Base-by-base conservation (phyloP, 2,888 invertebrate species). In the Hirudinaria manillensis region DNA sequence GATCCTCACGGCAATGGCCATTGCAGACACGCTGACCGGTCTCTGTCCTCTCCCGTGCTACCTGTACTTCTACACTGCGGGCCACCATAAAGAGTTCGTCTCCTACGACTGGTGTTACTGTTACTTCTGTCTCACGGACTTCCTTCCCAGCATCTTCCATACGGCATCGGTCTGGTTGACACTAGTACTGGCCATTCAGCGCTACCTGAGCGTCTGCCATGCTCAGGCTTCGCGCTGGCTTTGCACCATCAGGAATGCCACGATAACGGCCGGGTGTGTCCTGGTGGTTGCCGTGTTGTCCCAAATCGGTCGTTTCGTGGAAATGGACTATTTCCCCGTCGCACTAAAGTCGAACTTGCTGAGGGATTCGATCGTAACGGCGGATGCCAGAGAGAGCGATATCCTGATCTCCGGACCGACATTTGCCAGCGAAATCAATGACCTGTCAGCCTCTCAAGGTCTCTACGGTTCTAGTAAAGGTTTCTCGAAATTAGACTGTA, bases 121-220 rank as follows among this genome's bases (percentile, higher is more conserved):
- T 0, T 93, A 91, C 89, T 80, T 80, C 53, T 77, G 81, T 65
- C 79, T 83, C 24, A 80, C 79, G 21, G 81, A 82, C 70, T 78
- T 81, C 61, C 80, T 85, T 38, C 85, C 85, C 2, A 85, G 83
- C 21, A 82, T 85, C 29, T 77, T 77, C 53, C 77, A 77, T 75
- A 77, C 77, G 7, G 74, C 77, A 0, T 76, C 76, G 21, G 74
- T 77, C 51, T 77, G 77, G 77, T 34, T 77, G 72, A 77, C 70
- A 66, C 76, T 78, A 10, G 76, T 77, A 0, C 76, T 79, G 24
- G 79, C 79, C 2, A 36, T 77, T 24, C 96, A 96, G 86, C 88
- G 95, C 80, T 96, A 94, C 87, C 92, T 96, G 81, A 96, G 94
- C 86, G 94, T 96, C 1, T 95, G 94, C 83, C 94, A 94, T 85